A percentile compares a stretch with the other conserved stretches of the same genome.
phyloP scores from a whole-genome alignment of 2,113 vertebrate genomes.

The Ochotona princeps region DNA sequence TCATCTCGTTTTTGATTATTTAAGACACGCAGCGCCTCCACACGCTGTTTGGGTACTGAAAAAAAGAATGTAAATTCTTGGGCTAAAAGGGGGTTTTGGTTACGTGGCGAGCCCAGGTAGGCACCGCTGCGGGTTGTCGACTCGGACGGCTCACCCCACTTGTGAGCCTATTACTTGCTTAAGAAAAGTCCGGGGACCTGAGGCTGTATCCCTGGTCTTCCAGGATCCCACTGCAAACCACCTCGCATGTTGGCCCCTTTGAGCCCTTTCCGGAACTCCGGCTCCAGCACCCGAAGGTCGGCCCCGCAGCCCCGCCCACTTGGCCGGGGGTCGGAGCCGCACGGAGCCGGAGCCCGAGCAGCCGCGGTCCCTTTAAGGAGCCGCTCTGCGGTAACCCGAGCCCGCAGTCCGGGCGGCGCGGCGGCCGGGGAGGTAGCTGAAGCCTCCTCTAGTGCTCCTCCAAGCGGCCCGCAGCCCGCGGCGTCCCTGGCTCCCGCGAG shows the following conservation, averaged over 20 bases:
- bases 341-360: neutral
- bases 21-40: neutral
- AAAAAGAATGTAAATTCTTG: neutral
- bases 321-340: conserved; percentile 41
- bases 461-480: conserved; percentile 37
- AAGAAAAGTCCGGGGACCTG: neutral
- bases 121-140: conserved; percentile 6
- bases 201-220: neutral
- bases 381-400: conserved; percentile 80
- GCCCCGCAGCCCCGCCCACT: conserved; percentile 45
- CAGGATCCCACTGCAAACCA: neutral
- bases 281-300: neutral
- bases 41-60: neutral
- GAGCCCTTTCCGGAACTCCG: neutral
- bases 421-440: conserved; percentile 53
- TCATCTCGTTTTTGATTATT: neutral
- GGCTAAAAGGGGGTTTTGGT: neutral
- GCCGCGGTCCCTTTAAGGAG: conserved; percentile 85
- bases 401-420: conserved; percentile 76
- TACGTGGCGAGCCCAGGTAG: conserved; percentile 13
- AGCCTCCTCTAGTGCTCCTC: conserved; percentile 57
- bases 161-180: neutral
- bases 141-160: neutral
- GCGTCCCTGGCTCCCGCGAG: conserved; percentile 50
- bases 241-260: neutral